A percentile compares a stretch with the other conserved stretches of the same genome.
Conservation (phyloP, 1,140 invertebrate species). For the Heliconius melpomene region DNA sequence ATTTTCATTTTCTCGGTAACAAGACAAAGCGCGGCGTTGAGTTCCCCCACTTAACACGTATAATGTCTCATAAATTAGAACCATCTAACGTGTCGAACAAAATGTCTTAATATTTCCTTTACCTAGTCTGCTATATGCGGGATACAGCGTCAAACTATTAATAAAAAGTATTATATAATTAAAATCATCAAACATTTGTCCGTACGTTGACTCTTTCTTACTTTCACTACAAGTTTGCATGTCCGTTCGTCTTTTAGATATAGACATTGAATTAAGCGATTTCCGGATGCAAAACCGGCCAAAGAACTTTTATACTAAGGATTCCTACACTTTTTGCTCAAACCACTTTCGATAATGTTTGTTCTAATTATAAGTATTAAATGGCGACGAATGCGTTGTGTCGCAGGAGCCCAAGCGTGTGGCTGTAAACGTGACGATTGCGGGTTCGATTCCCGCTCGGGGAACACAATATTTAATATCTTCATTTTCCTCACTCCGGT, state of each 20-base stretch:
- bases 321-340: not conserved
- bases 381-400: not conserved
- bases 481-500: too few species aligned
- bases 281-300: slow-evolving; percentile 7
- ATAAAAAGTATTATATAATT: not conserved
- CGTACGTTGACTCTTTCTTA: slow-evolving; percentile 2
- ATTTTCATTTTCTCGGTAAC: too few species aligned
- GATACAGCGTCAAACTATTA: not conserved
- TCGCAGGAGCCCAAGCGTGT: too few species aligned
- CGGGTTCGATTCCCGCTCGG: too few species aligned
- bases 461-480: too few species aligned
- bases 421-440: too few species aligned
- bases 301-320: slow-evolving; percentile 8
- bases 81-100: too few species aligned
- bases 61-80: not conserved
- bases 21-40: too few species aligned
- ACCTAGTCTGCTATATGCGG: not conserved
- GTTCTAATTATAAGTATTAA: slow-evolving; percentile 7
- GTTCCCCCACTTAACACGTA: too few species aligned
- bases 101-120: not conserved
- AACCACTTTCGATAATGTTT: slow-evolving; percentile 11
- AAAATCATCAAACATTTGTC: not conserved
- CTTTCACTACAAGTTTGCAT: slow-evolving; percentile 14
- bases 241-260: slow-evolving; percentile 13
- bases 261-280: slow-evolving; percentile 11